Percentiles rank a stretch among this genome's conserved stretches.
Conservation (phyloP, 2,888 invertebrate species). For the Pseudococcus jackbeardsleyi region DNA sequence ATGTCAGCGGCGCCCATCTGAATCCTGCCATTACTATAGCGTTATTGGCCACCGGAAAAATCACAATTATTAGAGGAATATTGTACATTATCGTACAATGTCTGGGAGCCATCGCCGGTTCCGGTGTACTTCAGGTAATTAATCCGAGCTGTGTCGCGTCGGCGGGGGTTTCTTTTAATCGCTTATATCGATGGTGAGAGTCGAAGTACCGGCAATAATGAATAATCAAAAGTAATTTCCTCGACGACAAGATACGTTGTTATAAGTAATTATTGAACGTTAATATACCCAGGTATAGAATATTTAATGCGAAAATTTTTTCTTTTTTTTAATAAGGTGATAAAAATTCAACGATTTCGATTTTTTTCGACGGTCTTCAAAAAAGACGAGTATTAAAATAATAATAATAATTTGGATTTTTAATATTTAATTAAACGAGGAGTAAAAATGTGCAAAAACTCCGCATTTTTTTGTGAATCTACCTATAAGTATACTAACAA, state of each 20-base stretch:
- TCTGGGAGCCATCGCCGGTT: conserved; percentile 85
- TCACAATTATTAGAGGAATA: conserved; percentile 80
- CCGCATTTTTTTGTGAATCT: too few relatives aligned
- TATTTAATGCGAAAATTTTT: not conserved
- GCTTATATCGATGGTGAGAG: not conserved
- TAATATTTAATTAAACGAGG: not conserved
- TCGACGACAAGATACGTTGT: not conserved
- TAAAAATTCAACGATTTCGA: not conserved
- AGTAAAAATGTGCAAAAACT: not conserved
- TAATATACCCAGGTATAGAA: not conserved
- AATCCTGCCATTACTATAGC: conserved; percentile 93
- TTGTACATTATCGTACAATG: conserved; percentile 88
- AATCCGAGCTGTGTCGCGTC: not conserved
- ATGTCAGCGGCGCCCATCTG: conserved; percentile 90
- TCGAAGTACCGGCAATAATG: not conserved
- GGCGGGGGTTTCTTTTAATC: not conserved
- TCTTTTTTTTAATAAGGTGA: not conserved
- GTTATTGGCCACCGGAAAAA: conserved; percentile 83
- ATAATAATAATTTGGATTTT: conserved; percentile 8
- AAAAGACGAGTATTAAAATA: not conserved
- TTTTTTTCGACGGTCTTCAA: too few relatives aligned
- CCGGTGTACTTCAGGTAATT: conserved; percentile 79
- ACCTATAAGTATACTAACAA: too few relatives aligned
- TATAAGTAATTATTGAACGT: not conserved
- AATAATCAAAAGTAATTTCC: not conserved